Evolutionary conservation across 2,888 invertebrate genomes (phyloP), one percentile per base, ranked within the genome.

Genomic region (Meteorus cinctellus): DNA sequence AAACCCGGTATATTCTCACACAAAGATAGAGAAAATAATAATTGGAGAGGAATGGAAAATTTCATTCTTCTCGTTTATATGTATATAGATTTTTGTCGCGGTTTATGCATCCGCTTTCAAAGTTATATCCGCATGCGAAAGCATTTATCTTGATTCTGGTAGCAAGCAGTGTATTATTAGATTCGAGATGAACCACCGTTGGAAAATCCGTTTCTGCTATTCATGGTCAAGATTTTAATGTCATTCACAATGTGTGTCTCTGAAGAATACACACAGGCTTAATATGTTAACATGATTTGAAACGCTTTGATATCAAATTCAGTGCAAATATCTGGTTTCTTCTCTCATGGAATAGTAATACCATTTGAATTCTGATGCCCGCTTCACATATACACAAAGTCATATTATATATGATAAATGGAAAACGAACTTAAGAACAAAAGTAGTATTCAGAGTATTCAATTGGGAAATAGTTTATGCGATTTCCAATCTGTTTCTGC

Each of bases 61-160:
- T 48, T 48, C 4, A n/a, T 48, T 48, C 48, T 16, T 4, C 48
- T n/a, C n/a, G 55, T 55, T n/a, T 4, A 24, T 6, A n/a, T 1
- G 55, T 34, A 16, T 68, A 51, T 48, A 59, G 48, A 48, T 31
- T 55, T 12, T 34, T 31, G 69, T 55, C 59, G 59, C 48, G 36
- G 48, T 69, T 69, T 55, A 19, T 55, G 51, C n/a, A 31, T 41
- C 60, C 41, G 62, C 29, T 71, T 77, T 66, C 59, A 71, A 70
- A 67, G 68, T 74, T 29, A 71, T 77, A 84, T 83, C 83, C 85
- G 82, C 82, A 84, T 84, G 77, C 78, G 81, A 83, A 84, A 84
- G 79, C 76, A 73, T 76, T 77, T 77, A 76, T 77, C 80, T 81
- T 79, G 77, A 74, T 41, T 41, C 41, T 12, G 12, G 41, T 12